Conservation (phyloP, 2,797 vertebrate species). For the Pantherophis vulpinus region DNA sequence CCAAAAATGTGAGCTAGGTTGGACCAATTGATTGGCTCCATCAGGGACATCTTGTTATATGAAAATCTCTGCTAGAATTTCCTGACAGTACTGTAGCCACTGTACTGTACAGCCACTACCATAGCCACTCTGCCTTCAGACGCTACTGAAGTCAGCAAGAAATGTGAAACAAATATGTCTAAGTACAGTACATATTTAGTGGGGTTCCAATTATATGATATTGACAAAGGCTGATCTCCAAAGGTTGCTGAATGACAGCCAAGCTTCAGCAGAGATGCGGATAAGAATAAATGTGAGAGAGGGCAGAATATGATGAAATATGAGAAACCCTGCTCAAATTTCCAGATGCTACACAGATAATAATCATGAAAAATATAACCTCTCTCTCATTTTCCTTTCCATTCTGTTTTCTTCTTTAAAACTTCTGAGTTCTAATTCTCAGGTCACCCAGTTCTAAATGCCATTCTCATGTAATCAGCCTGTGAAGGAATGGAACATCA, state of each 20-base stretch:
- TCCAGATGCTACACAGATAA: not conserved
- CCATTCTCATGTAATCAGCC: not conserved
- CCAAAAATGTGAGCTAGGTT: not conserved
- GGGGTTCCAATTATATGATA: not conserved
- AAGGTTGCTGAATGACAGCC: not conserved
- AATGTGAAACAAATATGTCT: not conserved
- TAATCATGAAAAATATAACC: not conserved
- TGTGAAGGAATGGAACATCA: not conserved
- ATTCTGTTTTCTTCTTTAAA: not conserved
- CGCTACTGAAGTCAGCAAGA: not conserved
- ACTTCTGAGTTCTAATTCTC: not conserved
- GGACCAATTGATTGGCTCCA: not conserved
- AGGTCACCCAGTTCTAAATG: not conserved
- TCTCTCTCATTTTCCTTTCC: not conserved
- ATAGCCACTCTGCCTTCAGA: not conserved
- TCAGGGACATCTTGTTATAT: not conserved
- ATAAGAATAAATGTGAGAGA: not conserved
- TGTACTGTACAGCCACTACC: no score
- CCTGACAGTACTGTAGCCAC: no score
- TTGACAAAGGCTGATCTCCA: not conserved
- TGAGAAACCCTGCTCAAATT: not conserved
- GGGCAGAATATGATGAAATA: not conserved
- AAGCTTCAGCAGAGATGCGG: not conserved
- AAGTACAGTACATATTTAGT: not conserved
- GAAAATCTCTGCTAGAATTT: not conserved